Conservation (phyloP, 1,140 invertebrate species). For the Varroa destructor region DNA sequence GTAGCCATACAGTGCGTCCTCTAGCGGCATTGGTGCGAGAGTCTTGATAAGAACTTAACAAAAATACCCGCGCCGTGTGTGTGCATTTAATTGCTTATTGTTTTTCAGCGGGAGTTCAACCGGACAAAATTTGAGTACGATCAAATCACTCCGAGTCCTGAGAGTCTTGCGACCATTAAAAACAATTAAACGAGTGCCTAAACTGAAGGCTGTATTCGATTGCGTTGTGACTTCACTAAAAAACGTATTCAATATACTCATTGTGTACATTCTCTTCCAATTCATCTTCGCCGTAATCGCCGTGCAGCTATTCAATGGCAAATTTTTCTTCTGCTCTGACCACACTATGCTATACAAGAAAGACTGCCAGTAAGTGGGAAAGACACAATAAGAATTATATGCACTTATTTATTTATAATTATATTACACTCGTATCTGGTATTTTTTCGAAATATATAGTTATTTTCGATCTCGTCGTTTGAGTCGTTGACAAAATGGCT, state of each 20-base stretch:
- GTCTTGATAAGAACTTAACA: too few relatives aligned
- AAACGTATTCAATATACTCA: conserved; percentile 99
- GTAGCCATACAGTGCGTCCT: too few relatives aligned
- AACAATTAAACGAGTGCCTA: conserved; percentile 99
- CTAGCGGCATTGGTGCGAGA: too few relatives aligned
- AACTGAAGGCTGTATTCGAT: conserved; percentile 85
- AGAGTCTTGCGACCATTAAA: conserved; percentile 96
- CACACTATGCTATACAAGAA: conserved; percentile 82
- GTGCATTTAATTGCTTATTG: background rate
- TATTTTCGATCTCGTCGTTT: conserved; percentile 1
- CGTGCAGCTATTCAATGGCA: conserved; percentile 99
- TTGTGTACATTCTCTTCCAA: conserved; percentile 99
- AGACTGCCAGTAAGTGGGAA: conserved; percentile 78
- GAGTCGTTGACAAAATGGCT: background rate
- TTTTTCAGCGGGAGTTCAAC: conserved; percentile 40
- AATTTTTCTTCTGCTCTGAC: conserved; percentile 98
- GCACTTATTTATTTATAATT: background rate
- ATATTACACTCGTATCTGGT: background rate
- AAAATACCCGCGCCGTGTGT: too few relatives aligned
- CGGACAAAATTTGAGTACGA: conserved; percentile 84
- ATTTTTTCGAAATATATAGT: background rate
- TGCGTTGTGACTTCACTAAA: conserved; percentile 99
- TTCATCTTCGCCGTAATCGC: conserved; percentile 99
- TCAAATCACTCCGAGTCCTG: conserved; percentile 95
- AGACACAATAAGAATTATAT: too few relatives aligned